Evolutionary conservation across 1,140 invertebrate genomes (phyloP), one percentile per base, ranked within the genome.

Genomic region (Drosophila micromelanica): DNA sequence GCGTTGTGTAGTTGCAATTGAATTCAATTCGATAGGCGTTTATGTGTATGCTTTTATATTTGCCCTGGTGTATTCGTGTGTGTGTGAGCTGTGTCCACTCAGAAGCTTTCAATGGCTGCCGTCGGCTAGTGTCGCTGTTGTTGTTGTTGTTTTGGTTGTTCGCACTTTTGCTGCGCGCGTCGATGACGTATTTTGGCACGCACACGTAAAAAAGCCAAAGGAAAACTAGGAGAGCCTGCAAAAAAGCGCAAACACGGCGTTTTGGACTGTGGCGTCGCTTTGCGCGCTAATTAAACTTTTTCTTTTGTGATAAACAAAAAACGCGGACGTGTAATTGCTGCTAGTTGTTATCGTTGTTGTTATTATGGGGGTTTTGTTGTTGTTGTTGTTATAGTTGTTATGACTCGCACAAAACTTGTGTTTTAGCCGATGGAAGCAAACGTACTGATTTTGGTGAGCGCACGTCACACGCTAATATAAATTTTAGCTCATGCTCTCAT

Each of bases 121-220:
- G 70, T 35, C 48, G 27, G n/a, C 11, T 40, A 13, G 17, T 65
- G 20, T 65, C 73, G 52, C 57, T 67, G 56, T 62, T 61, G 23
- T 15, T 51, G 20, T 55, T 55, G 17, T 42, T 48, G 54, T n/a
- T 45, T 38, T 43, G 67, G 27, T 40, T 40, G 57, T 64, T 46
- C 48, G 48, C 55, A 67, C 65, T 75, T 71, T 59, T 46, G 73
- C 52, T 86, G 84, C 82, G 82, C 84, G 84, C 78, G 78, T 87
- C 84, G 84, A 89, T 87, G 82, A 87, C 82, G 82, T 87, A 89
- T 80, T 80, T 78, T 68, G 73, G 73, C 73, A 80, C 73, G 78
- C 78, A 76, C 80, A 72, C 80, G 61, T 67, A 84, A 78, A 76
- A 48, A 56, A 80, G 68, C 35, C 60, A 42, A 42, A 46, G 27